Base-by-base conservation (phyloP, 2,797 vertebrate species). In the Takifugu rubripes region DNA sequence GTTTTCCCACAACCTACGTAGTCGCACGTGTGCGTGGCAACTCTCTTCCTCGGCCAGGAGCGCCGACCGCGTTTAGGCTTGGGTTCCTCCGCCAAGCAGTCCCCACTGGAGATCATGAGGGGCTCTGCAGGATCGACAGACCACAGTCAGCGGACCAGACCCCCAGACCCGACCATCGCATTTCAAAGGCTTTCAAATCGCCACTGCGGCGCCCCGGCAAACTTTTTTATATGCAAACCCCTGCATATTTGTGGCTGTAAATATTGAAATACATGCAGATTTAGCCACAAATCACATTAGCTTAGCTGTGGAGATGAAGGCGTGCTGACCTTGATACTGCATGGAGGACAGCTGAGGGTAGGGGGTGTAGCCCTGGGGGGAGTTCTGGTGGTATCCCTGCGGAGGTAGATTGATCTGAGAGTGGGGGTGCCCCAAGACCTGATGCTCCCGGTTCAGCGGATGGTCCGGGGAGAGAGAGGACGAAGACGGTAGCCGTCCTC, bases 1-100 rank as follows among this genome's bases (percentile, higher is more conserved):
- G 97, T 99, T 87, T 98, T 99, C 45, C 96, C 97, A 0, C 97
- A 99, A 75, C 96, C 97, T 0, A 93, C 94, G 0, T 97, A 99
- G 83, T 98, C 96, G 0, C 97, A 99, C 1, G 94, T 98, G 87
- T 99, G 96, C 0, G 96, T 95, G 50, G 97, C 96, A 0, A 96
- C 94, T 75, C 96, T 92, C 90, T 99, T 99, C 81, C 95, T 92
- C 3, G 96, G 96, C 96, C 96, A 99, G 0, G 96, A 97, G 58
- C 96, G 93, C 1, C 96, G 88, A 6, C 97, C 97, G 27, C 97
- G 93, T 81, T 97, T 98, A 8, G 95, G 95, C 72, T 98, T 98
- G 14, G 89, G 84, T 68, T 99, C 97, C 86, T 99, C 96, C 0
- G 93, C 89, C 78, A 95, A 66, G 66, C 95, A 93, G 64, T 95